phyloP scores from a whole-genome alignment of 2,113 vertebrate genomes.

The Notarius quadriscutis region DNA sequence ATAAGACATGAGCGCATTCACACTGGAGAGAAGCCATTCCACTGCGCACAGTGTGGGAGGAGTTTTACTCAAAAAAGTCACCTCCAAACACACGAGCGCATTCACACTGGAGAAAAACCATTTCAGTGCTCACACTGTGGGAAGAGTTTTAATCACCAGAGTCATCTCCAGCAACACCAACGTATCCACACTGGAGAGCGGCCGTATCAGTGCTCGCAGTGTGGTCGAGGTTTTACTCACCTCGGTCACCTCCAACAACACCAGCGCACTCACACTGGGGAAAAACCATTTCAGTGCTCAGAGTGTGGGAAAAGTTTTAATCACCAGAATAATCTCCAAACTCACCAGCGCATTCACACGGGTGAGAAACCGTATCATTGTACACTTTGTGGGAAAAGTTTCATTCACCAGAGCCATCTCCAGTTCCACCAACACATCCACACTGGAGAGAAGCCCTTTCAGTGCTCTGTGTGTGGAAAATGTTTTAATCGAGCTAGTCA shows the following conservation, averaged over 20 bases:
- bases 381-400: constrained; percentile 13
- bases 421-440: constrained; percentile 25
- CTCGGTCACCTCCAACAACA: constrained; percentile 16
- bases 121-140: constrained; percentile 14
- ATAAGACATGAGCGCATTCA: constrained; percentile 14
- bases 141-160: constrained; percentile 19
- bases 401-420: constrained; percentile 19
- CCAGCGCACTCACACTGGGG: background rate
- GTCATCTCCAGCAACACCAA: constrained; percentile 14
- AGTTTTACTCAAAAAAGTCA: constrained; percentile 12
- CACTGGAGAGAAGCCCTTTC: constrained; percentile 5
- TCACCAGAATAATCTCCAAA: background rate
- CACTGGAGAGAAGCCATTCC: constrained; percentile 8
- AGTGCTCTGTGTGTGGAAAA: constrained; percentile 1
- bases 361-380: constrained; percentile 12
- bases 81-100: constrained; percentile 9
- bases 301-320: constrained; percentile 7
- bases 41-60: constrained; percentile 1
- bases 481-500: background rate
- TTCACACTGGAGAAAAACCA: constrained; percentile 5
- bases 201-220: constrained; percentile 1
- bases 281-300: background rate
- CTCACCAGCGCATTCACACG: constrained; percentile 9
- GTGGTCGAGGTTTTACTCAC: constrained; percentile 9
- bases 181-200: constrained; percentile 18